phyloP scores from a whole-genome alignment of 1,140 invertebrate species.

The Zaprionus kolodkinae region DNA sequence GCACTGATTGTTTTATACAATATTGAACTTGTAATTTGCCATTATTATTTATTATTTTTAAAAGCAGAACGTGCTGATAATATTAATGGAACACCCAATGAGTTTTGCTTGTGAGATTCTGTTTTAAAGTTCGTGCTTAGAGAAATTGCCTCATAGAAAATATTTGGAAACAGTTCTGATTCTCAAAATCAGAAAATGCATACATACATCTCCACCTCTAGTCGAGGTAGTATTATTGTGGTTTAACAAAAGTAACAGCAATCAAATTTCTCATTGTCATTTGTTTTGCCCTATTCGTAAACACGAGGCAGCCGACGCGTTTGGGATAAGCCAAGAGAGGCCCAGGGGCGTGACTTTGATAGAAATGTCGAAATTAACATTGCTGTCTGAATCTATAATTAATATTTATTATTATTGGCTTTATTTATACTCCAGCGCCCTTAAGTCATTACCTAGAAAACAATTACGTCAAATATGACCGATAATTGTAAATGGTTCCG shows the following conservation, averaged over 20 bases:
- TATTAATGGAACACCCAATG: slow-evolving; percentile 49
- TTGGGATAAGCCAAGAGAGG: slow-evolving; percentile 19
- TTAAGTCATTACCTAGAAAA: slow-evolving; percentile 22
- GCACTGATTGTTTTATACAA: slow-evolving; percentile 52
- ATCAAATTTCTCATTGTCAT: slow-evolving; percentile 11
- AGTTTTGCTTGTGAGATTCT: slow-evolving; percentile 10
- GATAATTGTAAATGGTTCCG: background rate
- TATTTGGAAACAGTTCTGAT: background rate
- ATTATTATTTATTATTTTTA: slow-evolving; percentile 59
- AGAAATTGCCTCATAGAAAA: slow-evolving; percentile 2
- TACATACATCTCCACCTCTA: background rate
- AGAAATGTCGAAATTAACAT: slow-evolving; percentile 43
- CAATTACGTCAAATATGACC: slow-evolving; percentile 1
- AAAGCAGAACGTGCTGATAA: slow-evolving; percentile 45
- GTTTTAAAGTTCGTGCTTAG: slow-evolving; percentile 4
- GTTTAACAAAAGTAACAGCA: background rate
- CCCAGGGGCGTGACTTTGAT: slow-evolving; percentile 36
- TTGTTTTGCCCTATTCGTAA: slow-evolving; percentile 23
- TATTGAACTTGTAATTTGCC: slow-evolving; percentile 49
- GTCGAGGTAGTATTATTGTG: background rate
- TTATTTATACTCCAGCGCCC: background rate
- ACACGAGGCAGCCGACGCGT: slow-evolving; percentile 15
- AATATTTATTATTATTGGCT: slow-evolving; percentile 29
- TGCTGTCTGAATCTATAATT: slow-evolving; percentile 36
- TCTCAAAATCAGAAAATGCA: background rate